These are phyloP conservation scores for Schmidtea mediterranea DNA, from an alignment of 1,140 invertebrate genomes.

Conservation along the genomic window DNA sequence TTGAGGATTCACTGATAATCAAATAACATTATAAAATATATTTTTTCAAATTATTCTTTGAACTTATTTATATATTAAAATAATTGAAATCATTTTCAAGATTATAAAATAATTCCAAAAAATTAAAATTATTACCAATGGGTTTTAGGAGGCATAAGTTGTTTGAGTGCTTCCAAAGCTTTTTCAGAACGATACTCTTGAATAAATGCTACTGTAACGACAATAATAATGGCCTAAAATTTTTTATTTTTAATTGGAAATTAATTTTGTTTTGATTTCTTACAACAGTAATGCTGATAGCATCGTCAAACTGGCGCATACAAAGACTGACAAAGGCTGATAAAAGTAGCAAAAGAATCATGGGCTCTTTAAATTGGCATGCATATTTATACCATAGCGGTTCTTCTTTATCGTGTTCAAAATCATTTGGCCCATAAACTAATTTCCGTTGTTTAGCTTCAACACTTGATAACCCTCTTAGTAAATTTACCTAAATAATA, in stretches of 20 bases:
- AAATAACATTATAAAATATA: no score
- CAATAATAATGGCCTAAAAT: conserved; percentile 55
- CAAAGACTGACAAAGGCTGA: conserved; percentile 79
- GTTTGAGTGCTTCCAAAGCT: conserved; percentile 88
- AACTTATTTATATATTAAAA: no score
- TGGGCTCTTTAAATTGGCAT: conserved; percentile 65
- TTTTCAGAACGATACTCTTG: conserved; percentile 96
- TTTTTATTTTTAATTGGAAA: background rate
- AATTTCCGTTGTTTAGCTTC: background rate
- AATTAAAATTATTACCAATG: conserved; percentile 26
- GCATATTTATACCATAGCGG: conserved; percentile 2
- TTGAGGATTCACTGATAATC: no score
- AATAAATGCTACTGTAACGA: conserved; percentile 93
- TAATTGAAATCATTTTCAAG: conserved; percentile 6
- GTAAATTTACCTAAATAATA: background rate
- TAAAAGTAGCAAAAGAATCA: conserved; percentile 68
- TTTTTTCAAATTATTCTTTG: no score
- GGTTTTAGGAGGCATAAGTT: conserved; percentile 52
- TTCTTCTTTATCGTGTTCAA: background rate
- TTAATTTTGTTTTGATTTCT: conserved; percentile 23
- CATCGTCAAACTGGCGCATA: conserved; percentile 93
- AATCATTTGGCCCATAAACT: conserved; percentile 1
- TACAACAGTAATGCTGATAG: conserved; percentile 82
- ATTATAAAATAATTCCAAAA: conserved; percentile 29
- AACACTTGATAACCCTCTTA: background rate